phyloP scores from a whole-genome alignment of 2,797 vertebrate species.

The Gephyroberyx darwinii region DNA sequence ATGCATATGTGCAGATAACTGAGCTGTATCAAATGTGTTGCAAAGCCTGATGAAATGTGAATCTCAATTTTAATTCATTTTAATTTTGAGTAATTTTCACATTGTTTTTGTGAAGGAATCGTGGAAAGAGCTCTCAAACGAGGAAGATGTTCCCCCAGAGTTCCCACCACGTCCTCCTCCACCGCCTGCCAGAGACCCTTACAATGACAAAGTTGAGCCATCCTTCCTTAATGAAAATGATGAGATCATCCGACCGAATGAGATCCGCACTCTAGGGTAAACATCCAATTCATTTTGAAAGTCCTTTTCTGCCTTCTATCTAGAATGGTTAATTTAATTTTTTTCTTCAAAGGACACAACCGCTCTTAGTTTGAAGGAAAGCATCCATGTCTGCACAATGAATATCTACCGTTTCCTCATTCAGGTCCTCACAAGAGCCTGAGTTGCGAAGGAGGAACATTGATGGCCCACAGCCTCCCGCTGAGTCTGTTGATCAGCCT shows the following conservation, averaged over 20 bases:
- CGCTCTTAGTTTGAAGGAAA: not conserved
- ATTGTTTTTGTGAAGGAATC: constrained; percentile 83
- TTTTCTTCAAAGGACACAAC: not conserved
- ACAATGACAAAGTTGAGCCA: constrained; percentile 81
- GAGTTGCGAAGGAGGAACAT: constrained; percentile 83
- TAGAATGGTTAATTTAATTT: not conserved
- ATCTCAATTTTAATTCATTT: not conserved
- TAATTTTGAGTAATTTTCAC: not conserved
- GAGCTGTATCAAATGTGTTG: no score
- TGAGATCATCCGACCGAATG: constrained; percentile 49
- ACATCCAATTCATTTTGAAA: not conserved
- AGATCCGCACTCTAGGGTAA: constrained; percentile 71
- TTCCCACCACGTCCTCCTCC: constrained; percentile 89
- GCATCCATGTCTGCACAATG: no score
- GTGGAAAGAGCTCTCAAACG: constrained; percentile 95
- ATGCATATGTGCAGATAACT: not conserved
- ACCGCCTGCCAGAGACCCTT: constrained; percentile 85
- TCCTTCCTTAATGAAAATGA: constrained; percentile 76
- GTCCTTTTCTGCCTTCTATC: not conserved
- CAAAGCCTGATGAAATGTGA: no score
- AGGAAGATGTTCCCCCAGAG: constrained; percentile 92
- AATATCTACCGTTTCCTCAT: not conserved
- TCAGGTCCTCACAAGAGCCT: constrained; percentile 83
- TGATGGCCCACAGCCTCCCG: constrained; percentile 35
- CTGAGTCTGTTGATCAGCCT: constrained; percentile 26